Percentiles rank a stretch among this genome's conserved stretches.
phyloP scores from a whole-genome alignment of 2,888 invertebrate species.

The Lycia hirtaria region DNA sequence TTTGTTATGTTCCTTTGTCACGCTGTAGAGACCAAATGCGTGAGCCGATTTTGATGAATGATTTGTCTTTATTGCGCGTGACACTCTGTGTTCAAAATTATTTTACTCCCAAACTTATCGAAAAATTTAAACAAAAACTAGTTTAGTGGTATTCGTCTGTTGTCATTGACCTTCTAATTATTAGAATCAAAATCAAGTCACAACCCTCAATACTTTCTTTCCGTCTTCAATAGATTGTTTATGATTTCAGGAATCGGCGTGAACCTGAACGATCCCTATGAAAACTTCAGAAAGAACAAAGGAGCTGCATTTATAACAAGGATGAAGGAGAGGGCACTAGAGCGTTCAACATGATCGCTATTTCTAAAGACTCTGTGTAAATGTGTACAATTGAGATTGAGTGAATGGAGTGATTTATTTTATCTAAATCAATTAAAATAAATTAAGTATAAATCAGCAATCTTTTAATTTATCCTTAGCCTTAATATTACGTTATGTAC shows the following conservation, averaged over 20 bases:
- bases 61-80: no score
- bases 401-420: slow-evolving; percentile 79
- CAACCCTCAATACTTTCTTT: no score
- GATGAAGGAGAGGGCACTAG: slow-evolving; percentile 96
- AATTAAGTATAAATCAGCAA: slow-evolving; percentile 62
- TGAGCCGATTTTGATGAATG: no score
- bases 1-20: no score
- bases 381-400: slow-evolving; percentile 76
- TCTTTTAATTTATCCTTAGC: slow-evolving; percentile 41
- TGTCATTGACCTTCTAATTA: no score
- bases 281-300: slow-evolving; percentile 98
- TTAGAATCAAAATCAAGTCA: no score
- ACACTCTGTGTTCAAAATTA: no score
- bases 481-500: neutral
- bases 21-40: no score
- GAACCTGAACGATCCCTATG: slow-evolving; percentile 97
- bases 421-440: slow-evolving; percentile 79
- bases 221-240: no score
- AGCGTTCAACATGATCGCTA: slow-evolving; percentile 82
- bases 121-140: no score
- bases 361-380: slow-evolving; percentile 63
- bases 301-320: slow-evolving; percentile 97
- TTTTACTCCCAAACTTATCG: no score
- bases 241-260: slow-evolving; percentile 92
- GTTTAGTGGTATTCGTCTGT: no score